phyloP scores from a whole-genome alignment of 2,113 vertebrate genomes.

The Peromyscus polionotus region DNA sequence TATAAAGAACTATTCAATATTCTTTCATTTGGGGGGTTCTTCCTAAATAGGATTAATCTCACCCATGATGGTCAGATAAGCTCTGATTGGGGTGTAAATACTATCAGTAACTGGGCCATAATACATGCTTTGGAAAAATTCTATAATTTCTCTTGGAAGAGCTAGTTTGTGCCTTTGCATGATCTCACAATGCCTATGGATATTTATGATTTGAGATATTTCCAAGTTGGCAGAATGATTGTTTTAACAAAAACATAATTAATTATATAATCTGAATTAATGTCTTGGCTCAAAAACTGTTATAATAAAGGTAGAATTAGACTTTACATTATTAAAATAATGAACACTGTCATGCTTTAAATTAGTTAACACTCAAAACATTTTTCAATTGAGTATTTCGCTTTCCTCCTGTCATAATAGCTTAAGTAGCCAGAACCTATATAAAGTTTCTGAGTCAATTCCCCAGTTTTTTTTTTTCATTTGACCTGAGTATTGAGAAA shows the following conservation, averaged over 20 bases:
- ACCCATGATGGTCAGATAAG: not conserved
- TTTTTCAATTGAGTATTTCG: not conserved
- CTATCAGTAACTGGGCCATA: slow-evolving; percentile 10
- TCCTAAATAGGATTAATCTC: slow-evolving; percentile 43
- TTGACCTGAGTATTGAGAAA: slow-evolving; percentile 47
- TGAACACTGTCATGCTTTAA: not conserved
- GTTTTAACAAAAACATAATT: not conserved
- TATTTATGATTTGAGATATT: slow-evolving; percentile 15
- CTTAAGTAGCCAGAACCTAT: not conserved
- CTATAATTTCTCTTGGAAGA: not conserved
- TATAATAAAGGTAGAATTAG: not conserved
- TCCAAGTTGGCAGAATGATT: not conserved
- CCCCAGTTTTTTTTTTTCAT: slow-evolving; percentile 5
- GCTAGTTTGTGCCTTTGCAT: not conserved
- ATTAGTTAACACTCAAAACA: not conserved
- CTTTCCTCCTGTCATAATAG: not conserved
- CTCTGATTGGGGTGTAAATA: not conserved
- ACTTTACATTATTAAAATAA: not conserved
- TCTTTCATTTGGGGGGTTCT: not conserved
- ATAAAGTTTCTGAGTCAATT: not conserved
- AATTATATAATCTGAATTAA: slow-evolving; percentile 37
- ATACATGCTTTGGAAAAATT: not conserved
- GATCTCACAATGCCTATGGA: not conserved
- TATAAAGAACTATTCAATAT: not conserved
- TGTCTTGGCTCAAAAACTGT: not conserved